phyloP scores from a whole-genome alignment of 1,140 invertebrate species.

The Daktulosphaira vitifoliae region DNA sequence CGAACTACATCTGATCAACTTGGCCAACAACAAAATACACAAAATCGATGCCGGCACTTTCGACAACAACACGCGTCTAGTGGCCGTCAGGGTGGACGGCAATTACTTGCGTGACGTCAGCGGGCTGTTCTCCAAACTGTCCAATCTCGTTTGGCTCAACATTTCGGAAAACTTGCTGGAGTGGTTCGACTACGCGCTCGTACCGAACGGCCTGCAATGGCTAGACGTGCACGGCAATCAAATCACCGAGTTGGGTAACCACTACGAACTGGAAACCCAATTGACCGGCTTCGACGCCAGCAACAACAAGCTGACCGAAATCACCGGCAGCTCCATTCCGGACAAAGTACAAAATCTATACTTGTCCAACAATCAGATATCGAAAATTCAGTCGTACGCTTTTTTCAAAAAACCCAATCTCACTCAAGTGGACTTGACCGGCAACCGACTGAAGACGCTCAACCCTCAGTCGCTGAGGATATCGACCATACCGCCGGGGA shows the following conservation, averaged over 20 bases:
- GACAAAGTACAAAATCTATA: constrained; percentile 77
- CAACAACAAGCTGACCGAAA: constrained; percentile 73
- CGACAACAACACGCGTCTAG: constrained; percentile 70
- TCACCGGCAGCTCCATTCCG: constrained; percentile 67
- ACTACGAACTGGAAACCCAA: constrained; percentile 77
- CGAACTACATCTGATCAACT: constrained; percentile 75
- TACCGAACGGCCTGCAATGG: constrained; percentile 80
- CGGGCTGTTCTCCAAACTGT: constrained; percentile 73
- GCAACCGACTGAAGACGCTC: constrained; percentile 72
- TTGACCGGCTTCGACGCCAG: constrained; percentile 78
- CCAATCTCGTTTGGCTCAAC: constrained; percentile 82
- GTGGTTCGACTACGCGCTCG: constrained; percentile 84
- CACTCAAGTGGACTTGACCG: constrained; percentile 73
- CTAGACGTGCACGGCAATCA: constrained; percentile 81
- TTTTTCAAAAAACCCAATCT: constrained; percentile 87
- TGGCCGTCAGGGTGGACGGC: constrained; percentile 77
- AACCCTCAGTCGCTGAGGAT: constrained; percentile 78
- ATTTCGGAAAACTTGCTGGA: constrained; percentile 82
- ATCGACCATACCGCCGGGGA: constrained; percentile 64
- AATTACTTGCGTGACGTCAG: constrained; percentile 78
- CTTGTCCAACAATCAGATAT: constrained; percentile 77
- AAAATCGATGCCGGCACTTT: constrained; percentile 76
- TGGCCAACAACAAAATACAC: constrained; percentile 78
- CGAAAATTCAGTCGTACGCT: constrained; percentile 81
- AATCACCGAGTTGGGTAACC: constrained; percentile 79